Percentiles rank a stretch among this genome's conserved stretches.
These are phyloP conservation scores for Heliothis peltigera DNA, from an alignment of 2,888 invertebrate species.

Conservation along the genomic window DNA sequence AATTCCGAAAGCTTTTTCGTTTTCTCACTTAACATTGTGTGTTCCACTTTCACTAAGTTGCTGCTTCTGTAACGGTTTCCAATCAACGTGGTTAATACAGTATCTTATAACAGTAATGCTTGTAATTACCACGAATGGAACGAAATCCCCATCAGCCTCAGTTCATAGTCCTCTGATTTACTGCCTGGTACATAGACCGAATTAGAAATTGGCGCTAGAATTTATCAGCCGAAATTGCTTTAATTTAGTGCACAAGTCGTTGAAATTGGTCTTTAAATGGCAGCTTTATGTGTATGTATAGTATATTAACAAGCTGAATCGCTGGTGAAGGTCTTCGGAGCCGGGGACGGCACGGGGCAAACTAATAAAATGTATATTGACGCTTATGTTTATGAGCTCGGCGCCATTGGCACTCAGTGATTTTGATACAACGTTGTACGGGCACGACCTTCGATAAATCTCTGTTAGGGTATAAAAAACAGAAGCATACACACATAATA, in stretches of 20 bases:
- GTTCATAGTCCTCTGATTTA: constrained; percentile 9
- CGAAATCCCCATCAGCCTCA: constrained; percentile 8
- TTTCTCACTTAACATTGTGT: constrained; percentile 34
- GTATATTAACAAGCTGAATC: constrained; percentile 75
- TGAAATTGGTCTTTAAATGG: constrained; percentile 66
- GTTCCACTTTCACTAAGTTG: constrained; percentile 51
- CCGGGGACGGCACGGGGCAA: constrained; percentile 65
- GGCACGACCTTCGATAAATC: constrained; percentile 62
- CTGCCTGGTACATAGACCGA: constrained; percentile 11
- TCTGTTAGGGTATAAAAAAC: constrained; percentile 54
- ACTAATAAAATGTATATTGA: constrained; percentile 73
- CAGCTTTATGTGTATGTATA: constrained; percentile 51
- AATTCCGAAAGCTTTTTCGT: constrained; percentile 42
- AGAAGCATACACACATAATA: constrained; percentile 38
- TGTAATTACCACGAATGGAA: constrained; percentile 17
- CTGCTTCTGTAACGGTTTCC: constrained; percentile 46
- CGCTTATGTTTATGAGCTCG: constrained; percentile 67
- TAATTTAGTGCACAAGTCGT: constrained; percentile 62
- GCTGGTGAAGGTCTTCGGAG: constrained; percentile 71
- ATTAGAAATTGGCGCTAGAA: constrained; percentile 38
- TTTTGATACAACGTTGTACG: constrained; percentile 54
- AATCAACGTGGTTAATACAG: constrained; percentile 39
- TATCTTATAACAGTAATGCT: constrained; percentile 41
- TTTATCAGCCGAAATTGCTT: constrained; percentile 43
- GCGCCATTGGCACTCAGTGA: constrained; percentile 68